Evolutionary conservation across 2,797 vertebrate genomes (phyloP).

Genomic region (Labeo calbasu): DNA sequence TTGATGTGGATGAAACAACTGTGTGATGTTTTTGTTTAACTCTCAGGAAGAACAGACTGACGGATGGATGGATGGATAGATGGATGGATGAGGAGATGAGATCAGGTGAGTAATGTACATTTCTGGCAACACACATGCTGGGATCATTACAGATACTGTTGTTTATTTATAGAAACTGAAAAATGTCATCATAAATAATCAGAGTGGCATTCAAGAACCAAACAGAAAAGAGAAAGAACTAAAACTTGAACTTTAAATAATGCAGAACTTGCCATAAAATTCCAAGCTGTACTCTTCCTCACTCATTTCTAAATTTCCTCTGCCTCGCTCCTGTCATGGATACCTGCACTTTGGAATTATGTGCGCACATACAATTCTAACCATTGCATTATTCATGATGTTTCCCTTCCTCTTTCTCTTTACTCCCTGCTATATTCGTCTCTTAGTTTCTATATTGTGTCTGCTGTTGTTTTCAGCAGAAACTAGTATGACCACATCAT

Average conservation of each 20-base stretch:
- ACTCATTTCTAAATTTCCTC: background rate
- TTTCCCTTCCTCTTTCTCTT: background rate
- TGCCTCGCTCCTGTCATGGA: conserved; percentile 14
- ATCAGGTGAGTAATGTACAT: conserved; percentile 40
- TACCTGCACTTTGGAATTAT: background rate
- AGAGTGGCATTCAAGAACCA: conserved; percentile 39
- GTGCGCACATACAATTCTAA: background rate
- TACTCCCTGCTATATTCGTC: background rate
- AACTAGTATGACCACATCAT: background rate
- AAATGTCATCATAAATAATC: conserved; percentile 51
- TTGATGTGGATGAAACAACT: conserved; percentile 7
- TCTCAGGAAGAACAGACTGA: conserved; percentile 14
- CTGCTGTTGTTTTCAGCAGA: conserved; percentile 14
- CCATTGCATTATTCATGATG: conserved; percentile 45
- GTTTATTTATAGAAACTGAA: conserved; percentile 53
- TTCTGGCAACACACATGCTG: conserved; percentile 23
- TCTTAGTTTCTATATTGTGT: conserved; percentile 13
- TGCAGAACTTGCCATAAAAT: conserved; percentile 7
- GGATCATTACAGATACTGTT: conserved; percentile 30
- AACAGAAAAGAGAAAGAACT: conserved; percentile 19
- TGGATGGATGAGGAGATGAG: conserved; percentile 21
- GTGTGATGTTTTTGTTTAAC: conserved; percentile 9
- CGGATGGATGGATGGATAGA: conserved; percentile 25
- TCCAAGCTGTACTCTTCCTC: background rate
- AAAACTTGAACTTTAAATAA: conserved; percentile 42